Conservation (phyloP, 2,797 vertebrate genomes). For the Dryobates pubescens region DNA sequence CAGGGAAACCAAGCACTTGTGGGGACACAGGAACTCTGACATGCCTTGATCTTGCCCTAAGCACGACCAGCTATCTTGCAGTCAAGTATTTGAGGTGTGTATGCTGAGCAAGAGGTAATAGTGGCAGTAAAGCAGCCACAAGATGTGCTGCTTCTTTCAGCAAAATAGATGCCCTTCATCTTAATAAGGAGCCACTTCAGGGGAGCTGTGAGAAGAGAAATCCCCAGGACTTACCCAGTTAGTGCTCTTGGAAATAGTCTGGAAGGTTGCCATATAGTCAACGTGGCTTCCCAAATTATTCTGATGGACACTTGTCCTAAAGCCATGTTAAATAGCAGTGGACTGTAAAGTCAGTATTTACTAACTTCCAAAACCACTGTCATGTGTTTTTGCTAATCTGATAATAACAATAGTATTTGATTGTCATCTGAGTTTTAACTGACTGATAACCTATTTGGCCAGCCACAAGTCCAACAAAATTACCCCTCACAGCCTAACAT, state of each 20-base stretch:
- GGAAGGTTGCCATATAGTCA: background rate
- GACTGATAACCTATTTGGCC: background rate
- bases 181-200: background rate
- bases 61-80: background rate
- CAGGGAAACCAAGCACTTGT: background rate
- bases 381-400: background rate
- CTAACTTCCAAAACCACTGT: background rate
- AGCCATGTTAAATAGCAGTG: background rate
- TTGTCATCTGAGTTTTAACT: background rate
- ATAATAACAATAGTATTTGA: background rate
- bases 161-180: background rate
- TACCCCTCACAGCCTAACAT: background rate
- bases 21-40: background rate
- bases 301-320: background rate
- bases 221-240: background rate
- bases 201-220: background rate
- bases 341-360: background rate
- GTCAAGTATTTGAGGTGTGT: background rate
- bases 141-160: background rate
- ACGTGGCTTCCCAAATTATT: background rate
- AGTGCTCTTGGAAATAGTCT: background rate
- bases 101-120: background rate
- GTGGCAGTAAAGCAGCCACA: background rate
- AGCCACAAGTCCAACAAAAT: background rate
- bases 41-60: background rate